Evolutionary conservation across 2,113 vertebrate genomes (phyloP).

Genomic region (Synodontis membranacea): DNA sequence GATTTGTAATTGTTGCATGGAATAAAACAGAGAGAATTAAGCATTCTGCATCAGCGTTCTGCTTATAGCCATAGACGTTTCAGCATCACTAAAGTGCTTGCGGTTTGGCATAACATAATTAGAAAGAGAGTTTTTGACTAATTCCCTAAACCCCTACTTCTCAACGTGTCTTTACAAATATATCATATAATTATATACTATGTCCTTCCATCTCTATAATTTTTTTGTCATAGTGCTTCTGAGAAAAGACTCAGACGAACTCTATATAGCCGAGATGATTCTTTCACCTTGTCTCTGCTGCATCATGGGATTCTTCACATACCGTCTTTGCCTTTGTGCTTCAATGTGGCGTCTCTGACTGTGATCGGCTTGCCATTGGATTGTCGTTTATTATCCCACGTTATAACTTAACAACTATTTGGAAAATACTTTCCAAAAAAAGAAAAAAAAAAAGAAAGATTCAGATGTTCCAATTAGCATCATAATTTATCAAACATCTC

Average conservation of each 20-base stretch:
- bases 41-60: not conserved
- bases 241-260: not conserved
- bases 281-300: conserved; percentile 12
- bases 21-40: not conserved
- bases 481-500: not conserved
- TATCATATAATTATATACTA: conserved; percentile 15
- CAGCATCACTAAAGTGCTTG: not conserved
- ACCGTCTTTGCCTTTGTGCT: not conserved
- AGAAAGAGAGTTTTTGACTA: not conserved
- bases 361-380: too few species aligned
- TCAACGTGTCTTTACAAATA: not conserved
- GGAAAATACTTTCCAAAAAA: too few species aligned
- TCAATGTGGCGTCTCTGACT: too few species aligned
- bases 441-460: not conserved
- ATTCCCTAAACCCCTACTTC: not conserved
- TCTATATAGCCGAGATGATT: conserved; percentile 7
- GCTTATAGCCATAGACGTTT: not conserved
- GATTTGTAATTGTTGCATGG: not conserved
- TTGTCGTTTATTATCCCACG: not conserved
- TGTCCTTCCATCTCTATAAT: conserved; percentile 18
- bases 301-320: not conserved
- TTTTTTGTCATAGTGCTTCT: conserved; percentile 9
- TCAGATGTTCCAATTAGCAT: not conserved
- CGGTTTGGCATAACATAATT: not conserved
- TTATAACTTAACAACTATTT: not conserved